Conservation (phyloP, 1,140 invertebrate genomes). For the Saccostrea cuccullata region DNA sequence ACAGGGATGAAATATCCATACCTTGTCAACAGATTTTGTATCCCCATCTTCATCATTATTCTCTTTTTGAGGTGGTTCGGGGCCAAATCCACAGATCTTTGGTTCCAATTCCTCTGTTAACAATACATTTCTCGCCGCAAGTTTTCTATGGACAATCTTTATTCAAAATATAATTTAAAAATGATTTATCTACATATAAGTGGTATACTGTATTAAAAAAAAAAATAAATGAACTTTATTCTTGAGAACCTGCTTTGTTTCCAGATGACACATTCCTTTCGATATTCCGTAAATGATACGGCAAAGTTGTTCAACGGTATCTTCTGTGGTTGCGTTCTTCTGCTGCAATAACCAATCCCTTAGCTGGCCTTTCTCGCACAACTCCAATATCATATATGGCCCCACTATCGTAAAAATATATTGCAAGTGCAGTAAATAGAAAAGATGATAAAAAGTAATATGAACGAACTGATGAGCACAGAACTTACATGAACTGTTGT, state of each 20-base stretch:
- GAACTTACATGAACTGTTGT: constrained; percentile 55
- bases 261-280: constrained; percentile 96
- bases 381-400: constrained; percentile 59
- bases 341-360: constrained; percentile 54
- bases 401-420: constrained; percentile 50
- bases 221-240: no score
- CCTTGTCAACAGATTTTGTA: neutral
- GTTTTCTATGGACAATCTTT: constrained; percentile 14
- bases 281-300: constrained; percentile 97
- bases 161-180: no score
- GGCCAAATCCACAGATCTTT: constrained; percentile 30
- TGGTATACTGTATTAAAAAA: no score
- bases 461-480: no score
- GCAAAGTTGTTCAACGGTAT: constrained; percentile 92
- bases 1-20: neutral
- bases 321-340: constrained; percentile 20
- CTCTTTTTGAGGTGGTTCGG: neutral
- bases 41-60: neutral
- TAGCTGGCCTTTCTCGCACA: constrained; percentile 57
- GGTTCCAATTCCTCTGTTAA: constrained; percentile 17
- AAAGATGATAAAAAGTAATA: no score
- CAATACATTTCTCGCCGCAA: constrained; percentile 43
- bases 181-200: no score
- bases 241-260: constrained; percentile 91
- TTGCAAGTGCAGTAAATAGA: neutral